Base-by-base conservation (phyloP, 2,888 invertebrate genomes). In the Phalera bucephala region DNA sequence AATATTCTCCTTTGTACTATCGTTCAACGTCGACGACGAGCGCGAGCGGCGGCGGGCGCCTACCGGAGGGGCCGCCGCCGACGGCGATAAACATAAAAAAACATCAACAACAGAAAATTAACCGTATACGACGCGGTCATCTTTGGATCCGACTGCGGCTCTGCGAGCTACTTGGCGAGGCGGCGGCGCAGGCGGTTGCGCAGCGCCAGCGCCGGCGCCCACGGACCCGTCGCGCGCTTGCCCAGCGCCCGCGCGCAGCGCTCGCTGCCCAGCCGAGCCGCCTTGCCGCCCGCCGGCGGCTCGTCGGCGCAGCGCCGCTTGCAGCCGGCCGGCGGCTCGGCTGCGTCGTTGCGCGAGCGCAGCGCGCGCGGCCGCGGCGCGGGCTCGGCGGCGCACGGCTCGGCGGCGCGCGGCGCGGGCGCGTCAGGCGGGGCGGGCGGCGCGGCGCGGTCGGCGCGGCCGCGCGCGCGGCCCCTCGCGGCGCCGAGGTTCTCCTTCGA, bases 1-100 rank as follows among this genome's bases (percentile, higher is more conserved):
- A 73, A 77, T 76, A 74, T 71, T 70, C 56, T 67, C 67, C 60
- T 86, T 88, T 88, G 88, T 88, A 88, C 88, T 88, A 86, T 86
- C 64, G 77, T 77, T 77, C 67, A 72, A 65, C 59, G 64, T 67
- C 68, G 64, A 56, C 59, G 53, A 63, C 52, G 55, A 58, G 59
- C 59, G 50, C 54, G 31, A n/a, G n/a, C n/a, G n/a, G n/a, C n/a
- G n/a, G n/a, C 37, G 33, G 44, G 34, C 29, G 21, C 27, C n/a
- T n/a, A n/a, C n/a, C n/a, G n/a, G n/a, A n/a, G 36, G 37, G 31
- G 36, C 41, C 34, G 19, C 36, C 42, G 36, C 40, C 11, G 17
- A 35, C 52, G 48, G 41, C 33, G 32, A 49, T 40, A 40, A 53
- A 48, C 49, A 40, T 40, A 42, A 48, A 39, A 40, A 47, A 46